Evolutionary conservation across 2,797 vertebrate genomes (phyloP), one percentile per base, ranked within the genome.

Genomic region (Tolypeutes matacus): DNA sequence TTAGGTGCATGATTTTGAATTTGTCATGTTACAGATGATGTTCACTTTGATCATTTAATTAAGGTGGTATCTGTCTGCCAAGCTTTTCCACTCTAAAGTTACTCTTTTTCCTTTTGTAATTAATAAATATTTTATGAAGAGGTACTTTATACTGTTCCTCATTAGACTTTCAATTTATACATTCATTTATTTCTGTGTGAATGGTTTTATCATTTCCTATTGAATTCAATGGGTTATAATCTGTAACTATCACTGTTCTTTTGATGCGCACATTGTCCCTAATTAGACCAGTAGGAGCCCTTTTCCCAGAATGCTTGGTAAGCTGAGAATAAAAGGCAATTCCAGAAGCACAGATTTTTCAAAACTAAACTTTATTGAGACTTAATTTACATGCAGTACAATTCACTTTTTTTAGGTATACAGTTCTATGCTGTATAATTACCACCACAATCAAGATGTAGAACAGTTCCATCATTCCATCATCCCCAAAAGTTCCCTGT

Each of bases 191-290:
- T 58, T 76, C 7, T 90, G 1, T 13, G 0, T 69, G 23, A 91
- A 12, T 75, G 21, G 46, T 70, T 87, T 95, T 94, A 69, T 64
- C 70, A 34, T 83, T 92, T 73, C 13, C 42, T 69, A 8, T 69
- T 92, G 65, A 70, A 49, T 80, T 65, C 15, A n/a, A 2, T 84
- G 53, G 31, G 1, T 70, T 78, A 13, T 67, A 58, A 20, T 78
- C 23, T 60, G 4, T 73, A 87, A 75, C 13, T 65, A 13, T 53
- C 70, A 46, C 27, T 90, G 42, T 88, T 69, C 78, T 88, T 86
- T 91, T 51, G 27, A 51, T 51, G 31, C 39, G 91, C 42, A 58
- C 15, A 36, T 67, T 67, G 23, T 91, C 34, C 53, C 67, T 85
- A 51, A 29, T 84, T 93, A 83, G 76, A 39, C 64, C 29, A n/a